Base-by-base conservation (phyloP, 1,140 invertebrate genomes). In the Anadara kagoshimensis region DNA sequence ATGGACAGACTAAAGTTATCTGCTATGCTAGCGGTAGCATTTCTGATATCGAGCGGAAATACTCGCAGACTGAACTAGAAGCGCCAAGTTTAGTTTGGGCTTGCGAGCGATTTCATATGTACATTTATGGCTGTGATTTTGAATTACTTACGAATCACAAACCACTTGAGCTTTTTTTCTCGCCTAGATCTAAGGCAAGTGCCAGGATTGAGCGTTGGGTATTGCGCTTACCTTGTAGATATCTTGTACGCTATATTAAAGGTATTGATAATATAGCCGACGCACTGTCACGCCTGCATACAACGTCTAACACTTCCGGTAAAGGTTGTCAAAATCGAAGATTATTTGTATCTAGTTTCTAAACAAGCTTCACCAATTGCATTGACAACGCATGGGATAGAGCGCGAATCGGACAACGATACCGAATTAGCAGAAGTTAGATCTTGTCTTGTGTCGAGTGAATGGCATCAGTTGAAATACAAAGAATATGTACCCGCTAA, bases 11-110 rank as follows among this genome's bases (percentile, higher is more conserved):
- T 22, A 70, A 56, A 54, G 66, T 78, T 14, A 76, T 86, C 11
- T 73, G 71, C 11, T 85, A 79, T 61, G 74, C 75, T 16, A 76
- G 74, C 51, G 43, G 76, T 45, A 62, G 61, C 18, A 61, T 81
- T 11, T 64, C 70, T 0, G 64, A 64, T 36, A 63, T 71, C 7
- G 79, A 84, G 36, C 44, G 62, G n/a, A 73, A 77, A 57, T 90
- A 90, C 75, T 81, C 83, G 0, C 87, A 86, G 20, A 88, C 83
- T n/a, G 90, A 91, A 70, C 84, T 80, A 62, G 89, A 91, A 78
- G 82, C 76, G 44, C 65, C 90, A 24, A 87, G 84, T 12, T 63
- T 90, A 8, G 82, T 91, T 7, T 90, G 80, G 80, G 83, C 85
- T 11, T 78, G 89, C 36, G 78, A 88, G 66, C 86, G 88, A 53